Conservation (phyloP, 2,888 invertebrate species). For the Gymnosoma rotundatum region DNA sequence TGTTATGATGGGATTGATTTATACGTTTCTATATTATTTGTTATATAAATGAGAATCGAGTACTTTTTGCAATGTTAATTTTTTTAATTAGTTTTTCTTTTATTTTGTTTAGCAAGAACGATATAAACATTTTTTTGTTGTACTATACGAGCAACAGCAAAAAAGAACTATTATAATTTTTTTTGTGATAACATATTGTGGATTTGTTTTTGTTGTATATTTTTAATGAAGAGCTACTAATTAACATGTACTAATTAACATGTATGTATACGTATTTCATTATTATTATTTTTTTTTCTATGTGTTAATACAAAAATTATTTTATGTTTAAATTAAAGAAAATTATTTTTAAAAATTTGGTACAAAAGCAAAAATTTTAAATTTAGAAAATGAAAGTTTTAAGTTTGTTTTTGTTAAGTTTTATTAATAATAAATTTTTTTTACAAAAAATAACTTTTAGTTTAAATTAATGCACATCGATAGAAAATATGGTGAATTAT, state of each 20-base stretch:
- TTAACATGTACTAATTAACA: constrained; percentile 28
- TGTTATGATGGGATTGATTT: constrained; percentile 48
- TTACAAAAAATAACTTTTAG: constrained; percentile 75
- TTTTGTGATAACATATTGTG: constrained; percentile 46
- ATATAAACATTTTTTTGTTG: constrained; percentile 55
- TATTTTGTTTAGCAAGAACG: constrained; percentile 45
- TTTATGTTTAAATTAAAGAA: neutral
- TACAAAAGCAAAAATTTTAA: constrained; percentile 11
- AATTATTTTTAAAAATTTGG: neutral
- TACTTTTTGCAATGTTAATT: constrained; percentile 18
- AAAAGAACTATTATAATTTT: constrained; percentile 59
- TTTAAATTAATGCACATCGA: constrained; percentile 79
- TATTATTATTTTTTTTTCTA: too few species aligned
- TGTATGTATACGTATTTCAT: constrained; percentile 7
- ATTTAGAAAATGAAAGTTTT: neutral
- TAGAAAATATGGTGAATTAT: constrained; percentile 57
- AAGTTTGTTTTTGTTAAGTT: constrained; percentile 31
- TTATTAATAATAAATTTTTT: constrained; percentile 47
- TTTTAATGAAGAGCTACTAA: constrained; percentile 31
- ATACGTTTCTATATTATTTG: constrained; percentile 13
- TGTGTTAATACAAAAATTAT: constrained; percentile 39
- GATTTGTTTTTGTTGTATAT: constrained; percentile 5
- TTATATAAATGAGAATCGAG: constrained; percentile 28
- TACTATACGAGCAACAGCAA: constrained; percentile 68
- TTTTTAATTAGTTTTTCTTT: neutral